These are phyloP conservation scores for Tragelaphus eurycerus DNA, from an alignment of 2,797 vertebrate species.

Conservation along the genomic window DNA sequence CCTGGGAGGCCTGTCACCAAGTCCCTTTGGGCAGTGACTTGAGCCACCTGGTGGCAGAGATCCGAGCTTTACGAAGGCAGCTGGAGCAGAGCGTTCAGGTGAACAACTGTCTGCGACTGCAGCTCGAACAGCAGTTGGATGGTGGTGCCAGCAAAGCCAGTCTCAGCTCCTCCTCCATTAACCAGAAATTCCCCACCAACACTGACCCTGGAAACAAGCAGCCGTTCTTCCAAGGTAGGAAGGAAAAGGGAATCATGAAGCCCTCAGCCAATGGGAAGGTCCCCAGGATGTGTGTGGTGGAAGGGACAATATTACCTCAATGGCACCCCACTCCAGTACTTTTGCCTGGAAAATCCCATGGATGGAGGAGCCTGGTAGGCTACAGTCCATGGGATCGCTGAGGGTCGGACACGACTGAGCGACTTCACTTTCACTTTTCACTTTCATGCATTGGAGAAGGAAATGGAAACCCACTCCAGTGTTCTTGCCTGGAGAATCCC, in stretches of 20 bases:
- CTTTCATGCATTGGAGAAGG: too few species aligned
- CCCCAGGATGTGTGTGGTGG: background rate
- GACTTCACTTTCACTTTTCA: too few species aligned
- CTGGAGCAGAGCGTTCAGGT: conserved; percentile 89
- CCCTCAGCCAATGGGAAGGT: too few species aligned
- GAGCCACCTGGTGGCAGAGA: conserved; percentile 87
- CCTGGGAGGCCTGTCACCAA: conserved; percentile 75
- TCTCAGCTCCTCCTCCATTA: conserved; percentile 67
- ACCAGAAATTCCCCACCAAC: conserved; percentile 78
- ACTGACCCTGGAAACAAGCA: conserved; percentile 80
- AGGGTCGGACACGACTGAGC: too few species aligned
- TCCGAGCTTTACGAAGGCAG: conserved; percentile 87
- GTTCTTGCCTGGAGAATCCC: too few species aligned
- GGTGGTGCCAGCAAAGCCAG: background rate
- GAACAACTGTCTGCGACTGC: conserved; percentile 86
- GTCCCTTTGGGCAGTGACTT: conserved; percentile 79
- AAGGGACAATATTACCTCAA: background rate
- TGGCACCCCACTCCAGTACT: too few species aligned
- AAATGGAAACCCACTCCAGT: too few species aligned
- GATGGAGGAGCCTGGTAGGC: too few species aligned
- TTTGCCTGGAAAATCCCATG: too few species aligned
- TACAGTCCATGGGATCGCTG: too few species aligned
- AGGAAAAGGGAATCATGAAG: background rate
- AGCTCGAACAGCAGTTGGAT: conserved; percentile 84
- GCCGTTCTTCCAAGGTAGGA: conserved; percentile 82